phyloP scores from a whole-genome alignment of 2,113 vertebrate genomes.

The Sorex araneus region DNA sequence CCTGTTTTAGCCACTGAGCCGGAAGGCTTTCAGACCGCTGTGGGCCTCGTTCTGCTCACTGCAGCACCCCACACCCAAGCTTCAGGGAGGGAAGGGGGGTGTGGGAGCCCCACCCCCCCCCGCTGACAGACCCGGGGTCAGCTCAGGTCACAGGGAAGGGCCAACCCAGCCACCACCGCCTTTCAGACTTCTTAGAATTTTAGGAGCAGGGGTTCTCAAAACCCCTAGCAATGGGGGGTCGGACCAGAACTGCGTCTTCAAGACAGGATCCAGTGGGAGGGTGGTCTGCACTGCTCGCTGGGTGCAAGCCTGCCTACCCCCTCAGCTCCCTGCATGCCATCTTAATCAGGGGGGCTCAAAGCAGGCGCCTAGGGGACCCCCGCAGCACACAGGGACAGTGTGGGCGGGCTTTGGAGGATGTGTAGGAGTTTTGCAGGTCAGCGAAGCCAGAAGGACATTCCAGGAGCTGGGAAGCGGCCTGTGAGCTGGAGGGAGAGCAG shows the following conservation, averaged over 20 bases:
- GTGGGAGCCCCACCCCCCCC: no score
- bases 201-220: conserved; percentile 81
- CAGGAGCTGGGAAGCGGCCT: not conserved
- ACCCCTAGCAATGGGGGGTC: conserved; percentile 73
- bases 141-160: conserved; percentile 66
- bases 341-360: no score
- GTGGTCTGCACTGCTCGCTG: no score
- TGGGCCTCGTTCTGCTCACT: no score
- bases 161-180: conserved; percentile 8
- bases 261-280: conserved; percentile 5
- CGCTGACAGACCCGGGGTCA: not conserved
- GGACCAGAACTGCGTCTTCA: conserved; percentile 68
- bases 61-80: not conserved
- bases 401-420: conserved; percentile 43
- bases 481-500: not conserved
- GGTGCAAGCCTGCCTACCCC: no score
- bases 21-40: no score
- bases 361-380: no score
- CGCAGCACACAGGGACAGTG: not conserved
- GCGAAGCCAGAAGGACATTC: not conserved
- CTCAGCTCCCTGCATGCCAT: not conserved
- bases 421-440: conserved; percentile 24
- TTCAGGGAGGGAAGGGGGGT: not conserved
- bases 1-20: no score
- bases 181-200: conserved; percentile 79